Conservation (phyloP, 2,113 vertebrate genomes). For the Panurus biarmicus region DNA sequence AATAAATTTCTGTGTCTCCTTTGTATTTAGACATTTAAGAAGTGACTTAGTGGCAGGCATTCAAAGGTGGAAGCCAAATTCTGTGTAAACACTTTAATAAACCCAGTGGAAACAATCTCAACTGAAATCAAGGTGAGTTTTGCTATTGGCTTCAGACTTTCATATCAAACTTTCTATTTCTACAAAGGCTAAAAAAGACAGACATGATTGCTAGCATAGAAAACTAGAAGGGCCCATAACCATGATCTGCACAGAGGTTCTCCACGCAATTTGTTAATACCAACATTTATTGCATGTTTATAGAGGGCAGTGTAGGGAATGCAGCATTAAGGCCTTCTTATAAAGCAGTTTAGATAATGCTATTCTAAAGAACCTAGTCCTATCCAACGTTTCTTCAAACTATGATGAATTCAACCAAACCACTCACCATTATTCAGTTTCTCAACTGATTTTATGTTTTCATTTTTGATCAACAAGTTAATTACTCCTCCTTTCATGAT, state of each 20-base stretch:
- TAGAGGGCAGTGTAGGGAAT: neutral
- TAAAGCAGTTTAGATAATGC: neutral
- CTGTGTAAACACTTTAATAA: neutral
- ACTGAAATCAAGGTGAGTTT: neutral
- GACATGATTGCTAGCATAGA: neutral
- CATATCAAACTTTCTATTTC: neutral
- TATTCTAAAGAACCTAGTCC: neutral
- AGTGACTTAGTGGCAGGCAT: neutral
- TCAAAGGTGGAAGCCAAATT: neutral
- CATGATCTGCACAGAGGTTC: neutral
- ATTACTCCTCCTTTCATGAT: neutral
- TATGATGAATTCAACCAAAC: neutral
- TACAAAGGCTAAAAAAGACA: neutral
- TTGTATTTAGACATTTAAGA: neutral
- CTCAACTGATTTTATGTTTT: neutral
- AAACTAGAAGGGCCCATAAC: neutral
- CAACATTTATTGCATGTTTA: rapidly evolving
- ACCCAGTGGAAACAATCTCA: rapidly evolving
- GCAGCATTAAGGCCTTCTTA: neutral
- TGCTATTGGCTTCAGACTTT: neutral
- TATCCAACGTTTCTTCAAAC: neutral
- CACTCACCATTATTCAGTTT: neutral
- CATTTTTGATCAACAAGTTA: neutral
- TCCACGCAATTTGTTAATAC: neutral
- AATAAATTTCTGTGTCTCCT: neutral